Evolutionary conservation across 2,797 vertebrate species (phyloP).

Genomic region (Girardinus metallicus): DNA sequence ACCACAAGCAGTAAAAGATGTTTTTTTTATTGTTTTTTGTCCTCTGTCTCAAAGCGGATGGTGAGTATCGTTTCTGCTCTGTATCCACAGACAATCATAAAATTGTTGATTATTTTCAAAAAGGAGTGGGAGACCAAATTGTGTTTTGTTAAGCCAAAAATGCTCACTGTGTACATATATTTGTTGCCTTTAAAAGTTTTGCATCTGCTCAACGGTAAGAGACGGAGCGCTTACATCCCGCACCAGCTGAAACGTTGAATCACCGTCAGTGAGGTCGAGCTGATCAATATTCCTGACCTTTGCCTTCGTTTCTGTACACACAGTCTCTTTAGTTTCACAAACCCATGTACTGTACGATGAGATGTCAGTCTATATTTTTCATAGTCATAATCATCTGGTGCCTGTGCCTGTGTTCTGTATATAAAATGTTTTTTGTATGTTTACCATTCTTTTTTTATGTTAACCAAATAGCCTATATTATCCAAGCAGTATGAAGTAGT

Average conservation of each 20-base stretch:
- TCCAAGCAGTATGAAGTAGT: conserved; percentile 82
- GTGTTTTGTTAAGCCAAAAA: conserved; percentile 42
- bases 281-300: conserved; percentile 25
- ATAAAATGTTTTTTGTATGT: conserved; percentile 73
- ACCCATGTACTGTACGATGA: conserved; percentile 9
- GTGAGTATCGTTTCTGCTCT: conserved; percentile 55
- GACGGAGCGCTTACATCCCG: not conserved
- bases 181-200: conserved; percentile 27
- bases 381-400: conserved; percentile 45
- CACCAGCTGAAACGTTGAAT: conserved; percentile 9
- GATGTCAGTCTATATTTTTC: conserved; percentile 34
- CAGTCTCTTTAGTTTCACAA: conserved; percentile 36
- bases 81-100: conserved; percentile 72
- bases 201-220: conserved; percentile 1
- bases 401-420: conserved; percentile 70
- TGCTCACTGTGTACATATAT: conserved; percentile 31
- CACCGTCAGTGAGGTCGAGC: conserved; percentile 12
- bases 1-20: conserved; percentile 35
- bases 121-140: conserved; percentile 57
- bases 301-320: conserved; percentile 7
- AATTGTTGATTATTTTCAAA: conserved; percentile 40
- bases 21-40: conserved; percentile 27
- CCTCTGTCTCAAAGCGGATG: conserved; percentile 33
- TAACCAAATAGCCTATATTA: conserved; percentile 76
- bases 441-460: conserved; percentile 65